Evolutionary conservation across 2,113 vertebrate species (phyloP).

Genomic region (Rousettus leschenaultii): DNA sequence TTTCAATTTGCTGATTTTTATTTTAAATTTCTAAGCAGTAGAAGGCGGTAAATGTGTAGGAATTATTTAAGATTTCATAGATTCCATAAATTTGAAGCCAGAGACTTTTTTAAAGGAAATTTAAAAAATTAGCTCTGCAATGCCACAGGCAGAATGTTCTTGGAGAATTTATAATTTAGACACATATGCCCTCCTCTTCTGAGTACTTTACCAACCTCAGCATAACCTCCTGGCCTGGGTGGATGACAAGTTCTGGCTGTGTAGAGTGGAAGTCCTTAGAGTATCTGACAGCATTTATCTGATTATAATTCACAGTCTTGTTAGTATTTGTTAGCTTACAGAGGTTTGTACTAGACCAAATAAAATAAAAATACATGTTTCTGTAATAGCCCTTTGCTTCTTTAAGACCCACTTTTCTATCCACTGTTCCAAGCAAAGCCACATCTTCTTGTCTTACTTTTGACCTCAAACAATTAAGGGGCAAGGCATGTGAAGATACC

Average conservation of each 20-base stretch:
- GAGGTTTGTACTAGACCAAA: neutral
- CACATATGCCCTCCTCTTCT: neutral
- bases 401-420: neutral
- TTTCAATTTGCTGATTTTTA: neutral
- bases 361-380: conserved; percentile 29
- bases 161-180: neutral
- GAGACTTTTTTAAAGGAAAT: neutral
- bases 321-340: neutral
- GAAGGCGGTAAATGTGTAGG: neutral
- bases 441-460: neutral
- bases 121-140: neutral
- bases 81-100: neutral
- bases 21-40: neutral
- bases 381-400: neutral
- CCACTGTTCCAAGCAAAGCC: neutral
- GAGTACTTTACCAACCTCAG: neutral
- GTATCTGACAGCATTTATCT: neutral
- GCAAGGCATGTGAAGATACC: neutral
- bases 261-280: neutral
- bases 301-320: conserved; percentile 21
- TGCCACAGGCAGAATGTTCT: neutral
- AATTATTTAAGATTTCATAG: neutral
- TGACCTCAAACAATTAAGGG: conserved; percentile 36
- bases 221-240: neutral
- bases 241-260: neutral